Evolutionary conservation across 2,888 invertebrate species (phyloP).

Genomic region (Elysia crispata): DNA sequence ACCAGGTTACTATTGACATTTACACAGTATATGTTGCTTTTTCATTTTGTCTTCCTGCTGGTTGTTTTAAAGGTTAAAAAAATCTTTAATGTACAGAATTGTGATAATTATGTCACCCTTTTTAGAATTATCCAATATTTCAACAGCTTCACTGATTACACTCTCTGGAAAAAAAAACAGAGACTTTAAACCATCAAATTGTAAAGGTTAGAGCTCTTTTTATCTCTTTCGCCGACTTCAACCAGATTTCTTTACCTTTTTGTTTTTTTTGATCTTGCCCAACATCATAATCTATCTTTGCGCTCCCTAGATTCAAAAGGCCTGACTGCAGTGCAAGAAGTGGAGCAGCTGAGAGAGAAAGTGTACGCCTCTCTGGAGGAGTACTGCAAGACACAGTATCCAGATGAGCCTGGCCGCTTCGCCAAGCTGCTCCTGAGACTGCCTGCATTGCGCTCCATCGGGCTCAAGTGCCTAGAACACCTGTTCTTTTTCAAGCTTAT

Average conservation of each 20-base stretch:
- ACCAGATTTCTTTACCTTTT: not conserved
- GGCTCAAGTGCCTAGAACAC: constrained; percentile 94
- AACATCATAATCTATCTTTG: not conserved
- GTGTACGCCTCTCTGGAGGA: constrained; percentile 96
- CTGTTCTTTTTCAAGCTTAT: constrained; percentile 95
- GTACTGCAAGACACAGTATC: constrained; percentile 91
- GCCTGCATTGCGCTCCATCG: constrained; percentile 77
- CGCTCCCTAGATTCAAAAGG: constrained; percentile 87
- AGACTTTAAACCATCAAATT: too few relatives aligned
- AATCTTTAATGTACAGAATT: too few relatives aligned
- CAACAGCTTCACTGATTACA: too few relatives aligned
- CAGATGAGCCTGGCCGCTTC: constrained; percentile 95
- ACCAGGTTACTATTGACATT: too few relatives aligned
- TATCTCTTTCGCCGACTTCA: too few relatives aligned
- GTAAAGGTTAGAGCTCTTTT: too few relatives aligned
- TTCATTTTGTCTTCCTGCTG: too few relatives aligned
- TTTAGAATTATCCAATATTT: too few relatives aligned
- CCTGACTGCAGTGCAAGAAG: constrained; percentile 83
- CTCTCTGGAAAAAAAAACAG: too few relatives aligned
- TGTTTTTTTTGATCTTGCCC: not conserved
- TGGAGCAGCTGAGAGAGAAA: constrained; percentile 89
- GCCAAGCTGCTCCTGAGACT: constrained; percentile 87
- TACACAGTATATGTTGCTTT: too few relatives aligned
- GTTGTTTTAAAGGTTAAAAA: too few relatives aligned
- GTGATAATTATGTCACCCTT: too few relatives aligned